Evolutionary conservation across 1,140 invertebrate species (phyloP), one percentile per base, ranked within the genome.

Genomic region (Hyphantria cunea): DNA sequence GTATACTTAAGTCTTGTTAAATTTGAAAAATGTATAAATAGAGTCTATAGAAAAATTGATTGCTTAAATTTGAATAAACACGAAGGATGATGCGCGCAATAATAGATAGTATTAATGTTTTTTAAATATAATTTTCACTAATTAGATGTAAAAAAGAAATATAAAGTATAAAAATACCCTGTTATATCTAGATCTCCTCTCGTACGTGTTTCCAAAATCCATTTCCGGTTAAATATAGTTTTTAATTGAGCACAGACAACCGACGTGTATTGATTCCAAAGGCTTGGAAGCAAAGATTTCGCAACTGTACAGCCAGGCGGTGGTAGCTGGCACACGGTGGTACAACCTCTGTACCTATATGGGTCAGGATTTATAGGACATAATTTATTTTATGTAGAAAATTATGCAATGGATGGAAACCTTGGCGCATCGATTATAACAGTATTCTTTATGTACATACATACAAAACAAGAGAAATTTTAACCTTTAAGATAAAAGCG

Each of bases 171-270:
- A n/a, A n/a, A 25, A 10, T 82, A 87, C 85, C 80, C 84, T 74
- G 42, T 90, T 87, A 64, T 90, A 88, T 72, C 84, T 75, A 4
- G 83, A 86, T 7, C 84, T 45, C 13, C 55, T 33, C 12, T 58
- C 55, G 33, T 58, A 58, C 32, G 55, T 14, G 45, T 58, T 58
- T 48, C 55, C 55, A 12, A 58, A 58, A 39, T 58, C 55, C 55
- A 58, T 58, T 58, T 58, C 49, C 44, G 34, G 32, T 32, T 33
- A 8, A 51, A 60, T 37, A 13, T n/a, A 0, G 25, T 59, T 59
- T 49, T 5, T 10, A 56, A 39, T 49, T 32, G 10, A 3, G 47
- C 14, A 47, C 49, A 17, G 45, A 33, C 17, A 41, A 63, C 70
- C 3, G n/a, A 64, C 73, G 74, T 74, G 70, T 84, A 84, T 82